Percentiles rank a stretch among this genome's conserved stretches.
These are phyloP conservation scores for Cairina moschata DNA, from an alignment of 2,113 vertebrate species.

Conservation along the genomic window DNA sequence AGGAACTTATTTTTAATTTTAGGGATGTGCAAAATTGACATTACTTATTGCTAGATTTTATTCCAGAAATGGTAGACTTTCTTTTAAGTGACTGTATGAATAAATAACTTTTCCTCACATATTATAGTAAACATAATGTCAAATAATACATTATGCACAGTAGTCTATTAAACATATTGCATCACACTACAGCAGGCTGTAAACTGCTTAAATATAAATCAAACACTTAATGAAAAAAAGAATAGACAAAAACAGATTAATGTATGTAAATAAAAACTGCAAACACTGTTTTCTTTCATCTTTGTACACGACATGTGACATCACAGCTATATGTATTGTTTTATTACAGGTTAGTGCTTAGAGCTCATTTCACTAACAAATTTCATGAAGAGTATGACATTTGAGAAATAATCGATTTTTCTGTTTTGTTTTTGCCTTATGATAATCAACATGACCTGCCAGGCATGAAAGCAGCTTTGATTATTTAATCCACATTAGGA, in stretches of 20 bases:
- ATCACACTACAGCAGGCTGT: not conserved
- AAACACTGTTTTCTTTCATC: not conserved
- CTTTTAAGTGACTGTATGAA: not conserved
- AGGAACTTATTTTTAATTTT: not conserved
- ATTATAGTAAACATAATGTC: not conserved
- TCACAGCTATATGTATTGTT: not conserved
- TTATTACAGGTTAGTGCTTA: not conserved
- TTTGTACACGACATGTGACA: not conserved
- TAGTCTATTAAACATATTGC: not conserved
- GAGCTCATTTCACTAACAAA: not conserved
- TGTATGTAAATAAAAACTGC: not conserved
- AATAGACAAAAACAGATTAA: not conserved
- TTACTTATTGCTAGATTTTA: slow-evolving; percentile 2
- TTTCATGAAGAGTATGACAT: not conserved
- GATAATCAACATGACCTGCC: not conserved
- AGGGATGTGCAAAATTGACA: not conserved
- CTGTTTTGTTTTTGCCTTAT: not conserved
- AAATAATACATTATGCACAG: not conserved
- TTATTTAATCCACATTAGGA: not conserved
- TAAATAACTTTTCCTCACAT: slow-evolving; percentile 20
- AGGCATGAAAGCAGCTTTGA: not conserved
- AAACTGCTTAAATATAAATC: slow-evolving; percentile 32
- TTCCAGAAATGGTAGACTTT: slow-evolving; percentile 8
- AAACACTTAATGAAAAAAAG: slow-evolving; percentile 9
- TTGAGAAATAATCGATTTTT: not conserved